Evolutionary conservation across 2,888 invertebrate genomes (phyloP).

Genomic region (Drosophila maculinotata): DNA sequence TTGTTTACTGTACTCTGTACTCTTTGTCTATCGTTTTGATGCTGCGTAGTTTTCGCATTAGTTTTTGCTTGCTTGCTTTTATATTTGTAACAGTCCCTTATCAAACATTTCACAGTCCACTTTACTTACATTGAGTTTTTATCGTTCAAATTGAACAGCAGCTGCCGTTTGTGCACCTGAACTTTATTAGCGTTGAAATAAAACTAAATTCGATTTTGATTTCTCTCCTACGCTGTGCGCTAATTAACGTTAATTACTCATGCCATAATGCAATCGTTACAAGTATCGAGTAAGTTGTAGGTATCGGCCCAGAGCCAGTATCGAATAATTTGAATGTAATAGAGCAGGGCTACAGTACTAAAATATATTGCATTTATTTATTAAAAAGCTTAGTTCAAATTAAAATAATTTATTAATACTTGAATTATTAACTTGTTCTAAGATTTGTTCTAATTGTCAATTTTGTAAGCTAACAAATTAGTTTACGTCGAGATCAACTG

Average conservation of each 20-base stretch:
- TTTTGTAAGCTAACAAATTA: neutral
- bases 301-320: too few relatives aligned
- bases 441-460: neutral
- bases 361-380: neutral
- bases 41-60: conserved; percentile 44
- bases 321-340: conserved; percentile 8
- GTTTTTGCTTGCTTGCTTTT: too few relatives aligned
- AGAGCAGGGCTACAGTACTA: conserved; percentile 24
- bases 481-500: neutral
- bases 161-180: conserved; percentile 38
- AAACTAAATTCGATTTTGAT: conserved; percentile 70
- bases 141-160: conserved; percentile 3
- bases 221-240: conserved; percentile 55
- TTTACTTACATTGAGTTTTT: conserved; percentile 40
- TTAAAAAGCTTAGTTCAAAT: neutral
- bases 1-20: conserved; percentile 62
- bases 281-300: conserved; percentile 11
- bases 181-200: conserved; percentile 59
- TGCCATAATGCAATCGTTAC: conserved; percentile 10
- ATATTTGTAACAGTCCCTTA: conserved; percentile 41
- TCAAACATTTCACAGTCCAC: conserved; percentile 59
- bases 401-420: neutral
- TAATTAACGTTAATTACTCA: conserved; percentile 72
- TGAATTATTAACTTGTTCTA: neutral
- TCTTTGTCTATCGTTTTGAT: conserved; percentile 64